A percentile compares a stretch with the other conserved stretches of the same genome.
phyloP scores from a whole-genome alignment of 2,888 invertebrate species.

The Baronia brevicornis region DNA sequence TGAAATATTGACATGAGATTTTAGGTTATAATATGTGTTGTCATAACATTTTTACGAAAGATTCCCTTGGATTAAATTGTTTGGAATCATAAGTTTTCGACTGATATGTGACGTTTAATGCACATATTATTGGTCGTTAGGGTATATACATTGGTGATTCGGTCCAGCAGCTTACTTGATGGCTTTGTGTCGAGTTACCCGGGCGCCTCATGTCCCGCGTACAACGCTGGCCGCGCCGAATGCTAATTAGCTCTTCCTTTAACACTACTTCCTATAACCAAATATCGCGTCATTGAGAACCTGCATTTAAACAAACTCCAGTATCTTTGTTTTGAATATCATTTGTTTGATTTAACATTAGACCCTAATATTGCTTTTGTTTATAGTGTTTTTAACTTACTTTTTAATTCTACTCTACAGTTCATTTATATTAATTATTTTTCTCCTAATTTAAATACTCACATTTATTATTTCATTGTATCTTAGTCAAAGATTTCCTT shows the following conservation, averaged over 20 bases:
- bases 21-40: slow-evolving; percentile 74
- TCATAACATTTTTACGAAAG: slow-evolving; percentile 44
- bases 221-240: slow-evolving; percentile 51
- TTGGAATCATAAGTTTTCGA: slow-evolving; percentile 33
- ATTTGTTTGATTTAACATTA: slow-evolving; percentile 14
- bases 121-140: slow-evolving; percentile 1
- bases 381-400: not conserved
- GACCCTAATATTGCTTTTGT: slow-evolving; percentile 20
- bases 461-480: slow-evolving; percentile 27
- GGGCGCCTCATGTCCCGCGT: slow-evolving; percentile 50
- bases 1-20: slow-evolving; percentile 60
- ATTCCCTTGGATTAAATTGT: slow-evolving; percentile 19
- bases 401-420: not conserved
- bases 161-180: slow-evolving; percentile 20
- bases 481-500: slow-evolving; percentile 37
- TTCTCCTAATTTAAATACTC: no score
- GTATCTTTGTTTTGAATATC: slow-evolving; percentile 13
- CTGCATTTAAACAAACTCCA: slow-evolving; percentile 9
- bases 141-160: slow-evolving; percentile 14
- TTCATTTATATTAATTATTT: no score
- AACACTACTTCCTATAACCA: slow-evolving; percentile 55
- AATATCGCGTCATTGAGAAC: slow-evolving; percentile 26
- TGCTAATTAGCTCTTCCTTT: slow-evolving; percentile 68
- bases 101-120: slow-evolving; percentile 19
- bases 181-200: slow-evolving; percentile 28